Base-by-base conservation (phyloP, 2,113 vertebrate genomes). In the Dicentrarchus labrax region DNA sequence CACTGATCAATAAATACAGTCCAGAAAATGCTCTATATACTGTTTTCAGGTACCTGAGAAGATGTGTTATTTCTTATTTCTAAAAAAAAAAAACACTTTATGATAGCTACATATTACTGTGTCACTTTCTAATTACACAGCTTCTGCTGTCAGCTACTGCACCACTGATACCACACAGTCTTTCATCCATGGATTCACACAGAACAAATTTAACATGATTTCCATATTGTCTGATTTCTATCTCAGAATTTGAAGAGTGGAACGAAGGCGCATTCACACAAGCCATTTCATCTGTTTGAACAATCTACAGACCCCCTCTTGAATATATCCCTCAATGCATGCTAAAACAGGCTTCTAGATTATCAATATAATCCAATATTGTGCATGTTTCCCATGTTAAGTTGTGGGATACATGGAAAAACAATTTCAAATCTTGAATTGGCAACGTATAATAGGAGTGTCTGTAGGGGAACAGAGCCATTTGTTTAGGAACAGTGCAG, bases 281-380 rank as follows among this genome's bases (percentile, higher is more conserved):
- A 86, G 74, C 56, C 76, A 60, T 50, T 83, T 89, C 89, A 88
- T 93, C 89, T 91, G 88, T 92, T 93, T 90, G 83, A 88, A 88
- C 89, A 93, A 91, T 92, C 87, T 89, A 51, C 84, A 74, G 69
- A n/a, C 24, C 45, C 71, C 77, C 16, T 62, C 80, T 85, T 78
- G 30, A 88, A 84, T 64, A 71, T 43, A 45, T 65, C 61, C 47
- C 66, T 88, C 78, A 86, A 87, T 94, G 88, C 87, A 93, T 91
- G 85, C 83, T 77, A 77, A 92, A 92, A 74, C 57, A 88, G 89
- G 80, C 67, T 54, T 80, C 75, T 73, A 87, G 70, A 90, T 87
- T 83, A 84, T 89, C 65, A 78, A 50, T 56, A 68, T 88, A 88
- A 91, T 88, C 67, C 78, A 90, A 80, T 87, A 78, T 57, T 47